Conservation (phyloP, 1,140 invertebrate species). For the Neelides sp. region DNA sequence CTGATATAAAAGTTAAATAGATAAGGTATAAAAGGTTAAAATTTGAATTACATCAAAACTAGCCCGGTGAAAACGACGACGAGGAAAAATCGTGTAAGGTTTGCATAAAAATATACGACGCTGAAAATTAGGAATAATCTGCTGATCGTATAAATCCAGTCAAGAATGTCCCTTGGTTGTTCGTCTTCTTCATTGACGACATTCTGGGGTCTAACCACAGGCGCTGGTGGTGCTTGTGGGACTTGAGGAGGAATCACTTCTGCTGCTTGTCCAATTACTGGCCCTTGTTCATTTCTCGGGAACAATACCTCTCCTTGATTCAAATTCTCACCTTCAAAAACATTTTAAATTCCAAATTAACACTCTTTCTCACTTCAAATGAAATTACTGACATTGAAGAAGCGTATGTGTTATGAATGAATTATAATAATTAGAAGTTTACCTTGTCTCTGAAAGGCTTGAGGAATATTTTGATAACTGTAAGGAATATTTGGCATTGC, state of each 20-base stretch:
- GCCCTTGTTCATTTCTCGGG: not conserved
- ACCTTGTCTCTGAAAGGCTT: no score
- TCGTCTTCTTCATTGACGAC: constrained; percentile 22
- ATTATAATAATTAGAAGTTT: no score
- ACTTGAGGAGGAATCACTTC: not conserved
- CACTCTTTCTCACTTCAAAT: no score
- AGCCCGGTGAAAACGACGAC: constrained; percentile 26
- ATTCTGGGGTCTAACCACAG: not conserved
- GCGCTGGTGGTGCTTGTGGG: not conserved
- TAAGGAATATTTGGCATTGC: no score
- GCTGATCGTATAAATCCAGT: constrained; percentile 29
- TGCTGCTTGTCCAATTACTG: not conserved
- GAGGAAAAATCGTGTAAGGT: constrained; percentile 27
- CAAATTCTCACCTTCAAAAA: no score
- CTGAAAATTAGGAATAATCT: constrained; percentile 25
- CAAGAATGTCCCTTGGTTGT: constrained; percentile 24
- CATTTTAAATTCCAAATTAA: no score
- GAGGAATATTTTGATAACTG: no score
- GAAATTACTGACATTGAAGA: no score
- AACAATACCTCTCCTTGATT: no score
- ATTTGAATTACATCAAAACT: constrained; percentile 25
- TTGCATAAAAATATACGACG: constrained; percentile 31
- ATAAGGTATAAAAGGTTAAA: no score
- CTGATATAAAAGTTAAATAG: not conserved
- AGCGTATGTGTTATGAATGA: no score